Evolutionary conservation across 2,888 invertebrate species (phyloP).

Genomic region (Brachyptera risi): DNA sequence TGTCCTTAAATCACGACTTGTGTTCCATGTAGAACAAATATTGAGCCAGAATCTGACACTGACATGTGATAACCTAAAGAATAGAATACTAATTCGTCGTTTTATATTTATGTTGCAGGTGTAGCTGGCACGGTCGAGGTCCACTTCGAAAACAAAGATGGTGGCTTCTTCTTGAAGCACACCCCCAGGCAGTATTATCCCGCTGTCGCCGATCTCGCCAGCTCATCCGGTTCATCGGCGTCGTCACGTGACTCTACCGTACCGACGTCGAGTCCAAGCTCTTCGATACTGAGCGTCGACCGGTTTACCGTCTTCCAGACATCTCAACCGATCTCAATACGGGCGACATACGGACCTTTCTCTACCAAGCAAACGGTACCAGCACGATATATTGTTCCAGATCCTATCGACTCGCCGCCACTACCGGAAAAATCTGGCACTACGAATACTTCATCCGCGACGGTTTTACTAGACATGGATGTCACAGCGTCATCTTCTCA

Average conservation of each 20-base stretch:
- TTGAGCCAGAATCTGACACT: too few species aligned
- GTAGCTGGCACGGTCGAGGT: constrained; percentile 73
- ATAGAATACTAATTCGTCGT: too few species aligned
- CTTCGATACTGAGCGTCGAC: constrained; percentile 74
- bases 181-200: constrained; percentile 65
- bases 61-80: too few species aligned
- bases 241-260: constrained; percentile 38
- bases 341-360: constrained; percentile 92
- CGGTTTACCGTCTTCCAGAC: constrained; percentile 90
- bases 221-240: constrained; percentile 30
- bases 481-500: constrained; percentile 48
- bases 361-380: constrained; percentile 93
- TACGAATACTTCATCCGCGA: constrained; percentile 23
- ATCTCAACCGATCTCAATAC: constrained; percentile 83
- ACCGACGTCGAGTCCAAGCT: constrained; percentile 49
- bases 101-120: too few species aligned
- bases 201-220: constrained; percentile 39
- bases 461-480: constrained; percentile 34
- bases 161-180: constrained; percentile 85
- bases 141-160: constrained; percentile 88
- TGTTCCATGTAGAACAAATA: too few species aligned
- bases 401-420: constrained; percentile 51
- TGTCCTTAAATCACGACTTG: too few species aligned
- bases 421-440: constrained; percentile 28
- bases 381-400: constrained; percentile 78